phyloP scores from a whole-genome alignment of 2,797 vertebrate species.

The Mallotus villosus region DNA sequence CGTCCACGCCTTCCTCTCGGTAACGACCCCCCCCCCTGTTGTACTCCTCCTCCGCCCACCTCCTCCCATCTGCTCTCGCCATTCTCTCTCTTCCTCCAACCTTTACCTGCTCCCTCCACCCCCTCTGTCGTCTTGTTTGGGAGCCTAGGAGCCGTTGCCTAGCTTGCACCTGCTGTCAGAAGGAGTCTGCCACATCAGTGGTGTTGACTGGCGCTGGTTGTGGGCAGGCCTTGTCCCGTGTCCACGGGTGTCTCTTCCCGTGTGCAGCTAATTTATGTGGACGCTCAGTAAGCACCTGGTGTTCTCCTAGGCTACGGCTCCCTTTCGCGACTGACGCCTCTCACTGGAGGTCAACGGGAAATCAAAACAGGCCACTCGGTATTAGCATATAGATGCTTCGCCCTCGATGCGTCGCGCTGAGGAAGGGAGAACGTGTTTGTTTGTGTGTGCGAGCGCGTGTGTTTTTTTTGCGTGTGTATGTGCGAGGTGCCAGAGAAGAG shows the following conservation, averaged over 20 bases:
- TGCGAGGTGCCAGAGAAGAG: background rate
- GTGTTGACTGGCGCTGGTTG: slow-evolving; percentile 30
- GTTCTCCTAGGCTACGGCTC: slow-evolving; percentile 59
- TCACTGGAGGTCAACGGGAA: slow-evolving; percentile 69
- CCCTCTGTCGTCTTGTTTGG: background rate
- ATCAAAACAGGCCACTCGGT: slow-evolving; percentile 61
- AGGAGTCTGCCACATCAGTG: slow-evolving; percentile 14
- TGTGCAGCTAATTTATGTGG: slow-evolving; percentile 61
- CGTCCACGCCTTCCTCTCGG: slow-evolving; percentile 97
- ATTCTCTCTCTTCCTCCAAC: background rate
- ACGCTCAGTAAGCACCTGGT: slow-evolving; percentile 61
- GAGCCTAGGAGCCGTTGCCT: background rate
- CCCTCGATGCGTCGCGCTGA: slow-evolving; percentile 43
- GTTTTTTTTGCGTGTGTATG: slow-evolving; percentile 14
- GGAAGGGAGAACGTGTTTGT: slow-evolving; percentile 19
- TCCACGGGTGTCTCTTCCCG: slow-evolving; percentile 50
- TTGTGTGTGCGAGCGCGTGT: background rate
- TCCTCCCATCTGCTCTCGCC: background rate
- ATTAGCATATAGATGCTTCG: slow-evolving; percentile 78
- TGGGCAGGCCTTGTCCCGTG: background rate
- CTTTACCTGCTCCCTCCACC: background rate
- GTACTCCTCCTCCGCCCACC: background rate
- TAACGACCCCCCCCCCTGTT: slow-evolving; percentile 57
- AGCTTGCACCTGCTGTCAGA: slow-evolving; percentile 26
- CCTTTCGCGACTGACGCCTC: slow-evolving; percentile 42